These are phyloP conservation scores for Andrena trimmerana DNA, from an alignment of 2,888 invertebrate species.

Conservation along the genomic window DNA sequence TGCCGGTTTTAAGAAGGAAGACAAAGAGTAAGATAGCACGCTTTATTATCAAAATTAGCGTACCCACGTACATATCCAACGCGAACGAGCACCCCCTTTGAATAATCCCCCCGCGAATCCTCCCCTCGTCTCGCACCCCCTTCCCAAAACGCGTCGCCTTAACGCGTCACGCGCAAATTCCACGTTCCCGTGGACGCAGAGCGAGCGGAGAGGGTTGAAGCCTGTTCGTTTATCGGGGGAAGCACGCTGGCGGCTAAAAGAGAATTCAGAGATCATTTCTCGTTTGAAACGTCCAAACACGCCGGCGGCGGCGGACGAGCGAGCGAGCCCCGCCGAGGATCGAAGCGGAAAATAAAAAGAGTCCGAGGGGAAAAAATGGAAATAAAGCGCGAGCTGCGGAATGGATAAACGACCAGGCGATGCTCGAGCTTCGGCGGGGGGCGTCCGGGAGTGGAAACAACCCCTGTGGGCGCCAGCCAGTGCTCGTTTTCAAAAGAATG, in stretches of 20 bases:
- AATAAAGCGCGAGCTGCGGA: constrained; percentile 36
- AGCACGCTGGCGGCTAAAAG: constrained; percentile 24
- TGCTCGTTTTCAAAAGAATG: constrained; percentile 40
- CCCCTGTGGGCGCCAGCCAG: constrained; percentile 11
- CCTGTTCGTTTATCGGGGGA: constrained; percentile 30
- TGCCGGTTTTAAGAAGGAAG: too few relatives aligned
- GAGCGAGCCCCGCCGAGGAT: constrained; percentile 23
- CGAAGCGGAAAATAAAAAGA: constrained; percentile 17
- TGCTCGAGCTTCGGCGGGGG: not conserved
- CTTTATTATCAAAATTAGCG: too few relatives aligned
- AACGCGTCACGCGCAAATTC: constrained; percentile 3
- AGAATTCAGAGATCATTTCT: constrained; percentile 40
- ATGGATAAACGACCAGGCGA: constrained; percentile 33
- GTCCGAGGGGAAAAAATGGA: constrained; percentile 10
- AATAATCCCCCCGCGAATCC: not conserved
- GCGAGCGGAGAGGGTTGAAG: not conserved
- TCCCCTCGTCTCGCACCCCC: not conserved
- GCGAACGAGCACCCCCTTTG: too few relatives aligned
- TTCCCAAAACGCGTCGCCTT: constrained; percentile 3
- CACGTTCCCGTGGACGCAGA: not conserved
- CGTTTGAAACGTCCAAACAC: constrained; percentile 29
- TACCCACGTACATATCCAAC: too few relatives aligned
- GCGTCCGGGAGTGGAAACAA: constrained; percentile 6
- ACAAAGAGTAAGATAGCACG: too few relatives aligned
- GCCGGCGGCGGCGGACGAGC: constrained; percentile 17